Base-by-base conservation (phyloP, 2,888 invertebrate genomes). In the Phyllotreta striolata region DNA sequence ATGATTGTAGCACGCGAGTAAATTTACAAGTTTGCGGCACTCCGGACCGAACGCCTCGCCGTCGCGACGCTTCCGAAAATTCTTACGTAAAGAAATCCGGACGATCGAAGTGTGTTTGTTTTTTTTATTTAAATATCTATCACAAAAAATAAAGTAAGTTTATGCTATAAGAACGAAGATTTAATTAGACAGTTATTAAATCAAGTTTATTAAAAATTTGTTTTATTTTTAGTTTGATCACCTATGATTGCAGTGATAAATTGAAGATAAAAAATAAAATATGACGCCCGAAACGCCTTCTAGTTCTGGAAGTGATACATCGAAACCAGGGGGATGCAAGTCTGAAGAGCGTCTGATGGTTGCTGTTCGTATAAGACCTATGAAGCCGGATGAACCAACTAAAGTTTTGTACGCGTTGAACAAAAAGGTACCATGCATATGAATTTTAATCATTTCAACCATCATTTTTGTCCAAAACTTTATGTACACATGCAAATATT, bases 311-410 rank as follows among this genome's bases (percentile, higher is more conserved):
- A 81, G 80, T 73, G 80, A 81, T 52, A 77, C 77, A 10, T 74
- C 78, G 1, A 72, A 75, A 39, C 73, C 76, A 62, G 76, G 24
- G 24, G 24, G 76, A 9, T 70, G 75, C 4, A 79, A 76, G 70
- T 74, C 74, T 61, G 82, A 82, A 71, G 83, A 83, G 66, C 73
- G 80, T 49, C 72, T 83, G 34, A 82, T 83, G 82, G 96, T 97
- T 66, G 94, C 93, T 52, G 92, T 97, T 60, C 89, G 97, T 74
- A 92, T 97, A 68, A 88, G 96, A 64, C 97, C 97, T 6, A 85
- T 93, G 68, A 88, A 88, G 68, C 79, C 85, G 40, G 90, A 90
- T 76, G 96, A 96, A 83, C 85, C 88, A 49, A 87, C 89, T 54
- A 87, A 91, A 74, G 87, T 89, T 75, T 86, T 93, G 62, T 90